Conservation (phyloP, 2,797 vertebrate genomes). For the Hapalemur alaotrensis region DNA sequence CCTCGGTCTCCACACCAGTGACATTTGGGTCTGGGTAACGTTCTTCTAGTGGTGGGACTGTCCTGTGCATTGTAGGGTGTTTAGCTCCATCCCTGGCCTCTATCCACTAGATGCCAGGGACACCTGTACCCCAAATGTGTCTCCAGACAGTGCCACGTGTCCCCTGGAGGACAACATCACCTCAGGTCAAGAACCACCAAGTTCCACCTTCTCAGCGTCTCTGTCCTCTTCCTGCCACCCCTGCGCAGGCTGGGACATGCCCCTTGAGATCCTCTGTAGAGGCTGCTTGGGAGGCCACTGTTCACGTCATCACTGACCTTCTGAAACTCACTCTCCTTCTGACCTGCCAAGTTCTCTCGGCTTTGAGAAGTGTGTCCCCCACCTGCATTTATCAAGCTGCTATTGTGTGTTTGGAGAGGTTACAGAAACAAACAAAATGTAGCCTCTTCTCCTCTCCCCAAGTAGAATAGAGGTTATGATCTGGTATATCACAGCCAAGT, state of each 20-base stretch:
- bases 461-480: neutral
- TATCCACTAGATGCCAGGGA: neutral
- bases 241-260: rapidly evolving
- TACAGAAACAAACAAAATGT: neutral
- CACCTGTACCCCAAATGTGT: neutral
- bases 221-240: neutral
- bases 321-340: too few species aligned
- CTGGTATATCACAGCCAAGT: neutral
- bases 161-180: neutral
- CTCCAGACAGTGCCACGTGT: neutral
- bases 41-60: rapidly evolving
- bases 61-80: rapidly evolving
- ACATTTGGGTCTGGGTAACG: neutral
- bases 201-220: neutral
- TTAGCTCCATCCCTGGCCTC: neutral
- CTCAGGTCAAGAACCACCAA: neutral
- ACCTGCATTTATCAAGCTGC: neutral
- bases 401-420: neutral
- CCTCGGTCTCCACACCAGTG: rapidly evolving
- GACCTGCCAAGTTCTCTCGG: neutral
- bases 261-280: neutral
- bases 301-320: neutral
- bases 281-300: neutral
- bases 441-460: neutral
- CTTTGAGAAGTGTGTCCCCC: neutral